A percentile compares a stretch with the other conserved stretches of the same genome.
Conservation (phyloP, 2,888 invertebrate species). For the Amphiduros pacificus region DNA sequence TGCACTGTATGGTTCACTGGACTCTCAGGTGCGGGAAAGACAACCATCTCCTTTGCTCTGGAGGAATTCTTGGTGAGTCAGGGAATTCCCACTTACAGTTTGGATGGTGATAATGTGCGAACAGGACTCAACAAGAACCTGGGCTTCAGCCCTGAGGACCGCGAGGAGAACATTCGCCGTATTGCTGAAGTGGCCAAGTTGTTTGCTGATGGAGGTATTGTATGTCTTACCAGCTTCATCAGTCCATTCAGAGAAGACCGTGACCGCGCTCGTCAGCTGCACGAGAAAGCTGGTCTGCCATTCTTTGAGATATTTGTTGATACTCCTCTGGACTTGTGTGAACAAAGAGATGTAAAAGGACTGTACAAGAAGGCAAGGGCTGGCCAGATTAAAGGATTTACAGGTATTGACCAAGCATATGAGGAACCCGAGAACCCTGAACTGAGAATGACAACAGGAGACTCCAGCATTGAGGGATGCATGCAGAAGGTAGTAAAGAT, state of each 20-base stretch:
- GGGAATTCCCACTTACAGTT: conserved; percentile 91
- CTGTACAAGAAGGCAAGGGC: conserved; percentile 96
- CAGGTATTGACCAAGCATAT: conserved; percentile 92
- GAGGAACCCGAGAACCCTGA: conserved; percentile 86
- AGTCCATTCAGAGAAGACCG: conserved; percentile 95
- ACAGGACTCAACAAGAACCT: conserved; percentile 95
- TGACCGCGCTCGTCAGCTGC: conserved; percentile 85
- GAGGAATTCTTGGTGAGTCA: conserved; percentile 90
- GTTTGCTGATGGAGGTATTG: conserved; percentile 96
- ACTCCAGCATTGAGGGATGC: conserved; percentile 80
- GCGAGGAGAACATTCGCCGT: conserved; percentile 95
- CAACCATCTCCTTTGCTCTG: conserved; percentile 93
- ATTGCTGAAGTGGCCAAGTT: conserved; percentile 96
- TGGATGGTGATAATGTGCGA: conserved; percentile 97
- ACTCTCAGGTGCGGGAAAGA: conserved; percentile 91
- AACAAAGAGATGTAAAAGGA: conserved; percentile 93
- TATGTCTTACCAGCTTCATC: conserved; percentile 97
- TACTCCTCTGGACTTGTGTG: conserved; percentile 91
- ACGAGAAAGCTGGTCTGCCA: conserved; percentile 80
- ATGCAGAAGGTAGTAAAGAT: conserved; percentile 82
- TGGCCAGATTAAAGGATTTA: conserved; percentile 82
- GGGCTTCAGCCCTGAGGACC: conserved; percentile 88
- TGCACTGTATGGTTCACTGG: conserved; percentile 92
- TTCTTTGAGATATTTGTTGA: conserved; percentile 98
- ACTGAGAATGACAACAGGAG: conserved; percentile 82